These are phyloP conservation scores for Phasia obesa DNA, from an alignment of 2,888 invertebrate species.

Conservation along the genomic window DNA sequence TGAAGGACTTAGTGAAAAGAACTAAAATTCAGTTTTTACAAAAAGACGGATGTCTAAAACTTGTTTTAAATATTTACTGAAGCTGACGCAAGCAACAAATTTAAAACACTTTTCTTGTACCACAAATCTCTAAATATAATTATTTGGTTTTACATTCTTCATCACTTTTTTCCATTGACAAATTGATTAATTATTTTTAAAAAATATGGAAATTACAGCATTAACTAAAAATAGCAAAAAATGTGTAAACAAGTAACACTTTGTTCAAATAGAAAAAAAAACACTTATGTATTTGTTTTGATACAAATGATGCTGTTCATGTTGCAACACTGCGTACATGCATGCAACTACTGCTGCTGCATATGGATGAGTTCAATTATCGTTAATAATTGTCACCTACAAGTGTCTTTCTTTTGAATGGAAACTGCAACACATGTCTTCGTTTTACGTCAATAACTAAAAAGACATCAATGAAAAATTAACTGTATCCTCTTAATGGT, in stretches of 20 bases:
- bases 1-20: too few species aligned
- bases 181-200: slow-evolving; percentile 57
- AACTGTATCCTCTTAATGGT: slow-evolving; percentile 66
- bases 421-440: slow-evolving; percentile 36
- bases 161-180: slow-evolving; percentile 45
- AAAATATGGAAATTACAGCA: slow-evolving; percentile 26
- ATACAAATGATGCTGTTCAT: slow-evolving; percentile 8
- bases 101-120: slow-evolving; percentile 9
- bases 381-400: slow-evolving; percentile 70
- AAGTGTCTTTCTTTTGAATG: slow-evolving; percentile 42
- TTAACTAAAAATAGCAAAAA: slow-evolving; percentile 51
- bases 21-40: neutral
- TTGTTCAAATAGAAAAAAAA: slow-evolving; percentile 40
- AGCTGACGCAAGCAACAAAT: neutral
- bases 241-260: slow-evolving; percentile 69
- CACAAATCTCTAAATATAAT: neutral
- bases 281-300: slow-evolving; percentile 15
- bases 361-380: slow-evolving; percentile 65
- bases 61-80: neutral
- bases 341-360: slow-evolving; percentile 5
- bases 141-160: neutral
- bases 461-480: slow-evolving; percentile 68
- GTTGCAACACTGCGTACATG: slow-evolving; percentile 11
- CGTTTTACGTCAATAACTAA: slow-evolving; percentile 59
- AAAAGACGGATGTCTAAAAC: too few species aligned